Percentiles rank a stretch among this genome's conserved stretches.
These are phyloP conservation scores for Escarpia spicata DNA, from an alignment of 2,888 invertebrate genomes.

Conservation along the genomic window DNA sequence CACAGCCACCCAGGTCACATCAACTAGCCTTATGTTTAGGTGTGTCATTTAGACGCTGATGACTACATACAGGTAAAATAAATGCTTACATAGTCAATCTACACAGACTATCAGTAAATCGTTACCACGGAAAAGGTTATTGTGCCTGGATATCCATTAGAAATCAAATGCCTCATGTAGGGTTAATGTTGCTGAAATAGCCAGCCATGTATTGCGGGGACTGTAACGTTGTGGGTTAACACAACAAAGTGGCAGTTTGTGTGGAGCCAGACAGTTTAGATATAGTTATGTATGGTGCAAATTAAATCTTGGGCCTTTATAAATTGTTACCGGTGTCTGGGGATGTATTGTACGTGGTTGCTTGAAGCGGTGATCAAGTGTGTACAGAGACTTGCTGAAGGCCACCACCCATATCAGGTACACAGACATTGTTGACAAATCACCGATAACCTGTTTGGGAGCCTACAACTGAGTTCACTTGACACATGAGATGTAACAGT, in stretches of 20 bases:
- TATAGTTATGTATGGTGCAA: not conserved
- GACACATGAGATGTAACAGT: not conserved
- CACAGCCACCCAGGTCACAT: not conserved
- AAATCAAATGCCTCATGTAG: not conserved
- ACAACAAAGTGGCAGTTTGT: not conserved
- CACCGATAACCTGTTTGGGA: not conserved
- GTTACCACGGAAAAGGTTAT: not conserved
- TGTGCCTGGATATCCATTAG: not conserved
- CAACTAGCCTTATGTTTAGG: not conserved
- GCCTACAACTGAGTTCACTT: not conserved
- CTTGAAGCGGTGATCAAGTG: not conserved
- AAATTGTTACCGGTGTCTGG: not conserved
- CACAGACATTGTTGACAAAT: not conserved
- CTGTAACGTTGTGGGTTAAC: not conserved
- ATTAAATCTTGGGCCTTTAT: not conserved
- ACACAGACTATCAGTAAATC: constrained; percentile 3
- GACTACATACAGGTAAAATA: not conserved
- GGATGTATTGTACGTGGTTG: not conserved
- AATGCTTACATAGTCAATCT: not conserved
- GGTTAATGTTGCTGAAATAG: not conserved
- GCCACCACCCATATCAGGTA: not conserved
- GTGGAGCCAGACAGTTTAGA: not conserved
- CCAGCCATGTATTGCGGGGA: not conserved
- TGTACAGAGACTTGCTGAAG: not conserved
- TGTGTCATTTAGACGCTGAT: not conserved